Base-by-base conservation (phyloP, 2,888 invertebrate species). In the Caenorhabditis sp. region DNA sequence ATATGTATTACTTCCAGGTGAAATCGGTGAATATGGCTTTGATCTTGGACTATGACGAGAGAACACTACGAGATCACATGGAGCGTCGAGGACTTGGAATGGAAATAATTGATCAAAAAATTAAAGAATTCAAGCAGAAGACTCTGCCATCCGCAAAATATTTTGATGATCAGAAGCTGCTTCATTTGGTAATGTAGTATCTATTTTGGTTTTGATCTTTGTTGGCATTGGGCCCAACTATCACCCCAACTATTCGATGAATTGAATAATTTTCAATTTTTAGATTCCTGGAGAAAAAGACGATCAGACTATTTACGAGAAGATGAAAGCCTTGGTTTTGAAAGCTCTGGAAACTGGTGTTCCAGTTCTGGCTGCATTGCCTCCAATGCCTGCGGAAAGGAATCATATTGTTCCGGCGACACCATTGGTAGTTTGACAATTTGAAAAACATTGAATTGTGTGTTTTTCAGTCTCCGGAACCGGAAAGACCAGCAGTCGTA, bases 131-230 rank as follows among this genome's bases (percentile, higher is more conserved):
- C 88, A 91, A 90, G 71, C 86, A 88, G 80, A 92, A 92, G 67
- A 92, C 92, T 5, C 82, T 92, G 37, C 92, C 92, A 2, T 89
- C 89, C 8, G 92, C 92, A 13, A 92, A 92, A 67, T 91, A 91
- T 82, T 92, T 91, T 60, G 92, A 92, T 70, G 92, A 92, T 65
- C 90, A 90, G 53, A 86, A 89, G 61, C 71, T 92, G 32, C 86
- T 91, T 28, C 90, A 92, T 76, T 72, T 91, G 84, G 91, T 91
- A 50, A 11, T n/a, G n/a, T n/a, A n/a, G n/a, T n/a, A n/a, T n/a
- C n/a, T n/a, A n/a, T n/a, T n/a, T n/a, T n/a, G n/a, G n/a, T n/a
- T n/a, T n/a, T n/a, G n/a, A n/a, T n/a, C n/a, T n/a, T n/a, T n/a
- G n/a, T n/a, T n/a, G n/a, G n/a, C n/a, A n/a, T n/a, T n/a, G n/a